Conservation (phyloP, 1,140 invertebrate genomes). For the Lasioglossum albipes region DNA sequence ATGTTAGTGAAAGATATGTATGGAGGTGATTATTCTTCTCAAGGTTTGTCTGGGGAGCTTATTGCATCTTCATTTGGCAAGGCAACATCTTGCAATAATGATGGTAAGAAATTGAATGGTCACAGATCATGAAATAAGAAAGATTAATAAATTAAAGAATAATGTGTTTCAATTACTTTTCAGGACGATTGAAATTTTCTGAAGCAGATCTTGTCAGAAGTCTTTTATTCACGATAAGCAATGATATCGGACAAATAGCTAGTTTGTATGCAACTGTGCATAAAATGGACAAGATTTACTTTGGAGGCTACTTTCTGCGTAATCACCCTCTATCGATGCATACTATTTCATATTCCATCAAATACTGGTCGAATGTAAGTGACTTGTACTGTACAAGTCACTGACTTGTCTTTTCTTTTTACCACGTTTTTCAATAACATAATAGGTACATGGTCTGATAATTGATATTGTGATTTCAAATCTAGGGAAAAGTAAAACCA, state of each 20-base stretch:
- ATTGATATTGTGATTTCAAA: slow-evolving; percentile 33
- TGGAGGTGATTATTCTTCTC: slow-evolving; percentile 83
- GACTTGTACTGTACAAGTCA: no score
- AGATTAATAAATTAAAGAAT: neutral
- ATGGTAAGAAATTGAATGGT: slow-evolving; percentile 51
- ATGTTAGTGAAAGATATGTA: slow-evolving; percentile 90
- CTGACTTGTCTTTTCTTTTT: slow-evolving; percentile 2
- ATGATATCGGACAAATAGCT: slow-evolving; percentile 89
- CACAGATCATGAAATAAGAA: neutral
- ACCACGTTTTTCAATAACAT: neutral
- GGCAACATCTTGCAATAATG: slow-evolving; percentile 78
- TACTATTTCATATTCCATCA: slow-evolving; percentile 87
- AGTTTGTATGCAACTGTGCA: slow-evolving; percentile 86
- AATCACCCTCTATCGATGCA: slow-evolving; percentile 90
- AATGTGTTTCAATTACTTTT: slow-evolving; percentile 29
- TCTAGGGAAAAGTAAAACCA: slow-evolving; percentile 84
- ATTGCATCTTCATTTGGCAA: slow-evolving; percentile 90
- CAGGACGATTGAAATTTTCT: slow-evolving; percentile 71
- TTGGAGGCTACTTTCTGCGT: slow-evolving; percentile 89
- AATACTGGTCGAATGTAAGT: slow-evolving; percentile 86
- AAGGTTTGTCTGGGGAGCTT: slow-evolving; percentile 85
- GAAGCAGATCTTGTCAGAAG: slow-evolving; percentile 87
- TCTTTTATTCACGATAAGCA: slow-evolving; percentile 87
- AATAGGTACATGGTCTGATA: slow-evolving; percentile 5
- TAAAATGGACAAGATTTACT: slow-evolving; percentile 85